These are phyloP conservation scores for Heteractis magnifica DNA, from an alignment of 92 coral and sea anemone species.

Conservation along the genomic window DNA sequence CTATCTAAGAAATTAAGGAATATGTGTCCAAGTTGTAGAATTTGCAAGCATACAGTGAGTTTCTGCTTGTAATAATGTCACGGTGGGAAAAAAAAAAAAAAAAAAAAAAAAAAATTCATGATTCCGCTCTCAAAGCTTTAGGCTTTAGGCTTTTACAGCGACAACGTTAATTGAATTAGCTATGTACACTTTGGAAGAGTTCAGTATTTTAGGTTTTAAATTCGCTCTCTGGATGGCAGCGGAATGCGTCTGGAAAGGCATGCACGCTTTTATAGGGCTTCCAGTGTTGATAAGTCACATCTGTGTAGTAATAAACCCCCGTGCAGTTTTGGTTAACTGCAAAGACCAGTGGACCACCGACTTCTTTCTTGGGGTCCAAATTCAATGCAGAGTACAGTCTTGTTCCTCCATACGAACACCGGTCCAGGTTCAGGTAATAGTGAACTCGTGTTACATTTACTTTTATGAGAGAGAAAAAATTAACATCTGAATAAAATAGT, in stretches of 20 bases:
- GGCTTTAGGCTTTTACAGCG: too few relatives aligned
- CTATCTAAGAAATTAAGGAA: too few relatives aligned
- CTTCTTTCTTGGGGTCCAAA: conserved; percentile 36
- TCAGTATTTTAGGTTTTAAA: background rate
- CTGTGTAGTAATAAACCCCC: conserved; percentile 46
- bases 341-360: conserved; percentile 73
- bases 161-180: too few relatives aligned
- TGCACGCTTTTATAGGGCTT: conserved; percentile 41
- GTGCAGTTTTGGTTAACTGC: conserved; percentile 68
- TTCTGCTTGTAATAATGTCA: too few relatives aligned
- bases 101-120: too few relatives aligned
- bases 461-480: background rate
- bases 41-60: too few relatives aligned
- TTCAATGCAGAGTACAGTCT: conserved; percentile 24
- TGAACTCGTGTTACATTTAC: conserved; percentile 41
- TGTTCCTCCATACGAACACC: conserved; percentile 72
- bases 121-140: too few relatives aligned
- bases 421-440: conserved; percentile 74
- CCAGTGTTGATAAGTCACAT: conserved; percentile 38
- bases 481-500: background rate
- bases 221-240: conserved; percentile 15
- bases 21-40: too few relatives aligned
- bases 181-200: too few relatives aligned
- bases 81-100: too few relatives aligned
- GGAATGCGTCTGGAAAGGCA: conserved; percentile 10